phyloP scores from a whole-genome alignment of 2,797 vertebrate species.

The Thaleichthys pacificus region DNA sequence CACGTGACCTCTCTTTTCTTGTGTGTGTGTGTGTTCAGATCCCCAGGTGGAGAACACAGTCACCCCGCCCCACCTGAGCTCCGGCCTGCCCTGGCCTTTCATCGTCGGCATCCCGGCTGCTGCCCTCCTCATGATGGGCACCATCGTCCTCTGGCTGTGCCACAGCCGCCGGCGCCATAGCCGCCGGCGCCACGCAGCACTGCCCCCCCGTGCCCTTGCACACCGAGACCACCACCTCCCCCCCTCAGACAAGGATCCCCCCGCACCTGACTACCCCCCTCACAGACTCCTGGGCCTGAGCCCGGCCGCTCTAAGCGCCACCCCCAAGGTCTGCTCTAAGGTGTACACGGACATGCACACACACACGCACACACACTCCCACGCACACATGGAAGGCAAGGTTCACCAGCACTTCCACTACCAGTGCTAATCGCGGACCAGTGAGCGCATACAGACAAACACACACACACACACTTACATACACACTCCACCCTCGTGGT shows the following conservation, averaged over 20 bases:
- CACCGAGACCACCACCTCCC: constrained; percentile 44
- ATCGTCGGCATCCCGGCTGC: constrained; percentile 66
- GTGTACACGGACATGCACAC: constrained; percentile 64
- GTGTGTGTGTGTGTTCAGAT: constrained; percentile 38
- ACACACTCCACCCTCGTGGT: not conserved
- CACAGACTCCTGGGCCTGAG: constrained; percentile 48
- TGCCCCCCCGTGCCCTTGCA: constrained; percentile 26
- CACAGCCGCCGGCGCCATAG: constrained; percentile 54
- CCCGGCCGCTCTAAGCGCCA: constrained; percentile 19
- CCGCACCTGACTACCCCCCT: constrained; percentile 23
- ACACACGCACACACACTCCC: constrained; percentile 60
- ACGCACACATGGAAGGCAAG: constrained; percentile 57
- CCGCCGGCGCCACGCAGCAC: constrained; percentile 36
- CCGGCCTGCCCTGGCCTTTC: constrained; percentile 66
- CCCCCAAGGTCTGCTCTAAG: constrained; percentile 56
- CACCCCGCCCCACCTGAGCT: constrained; percentile 56
- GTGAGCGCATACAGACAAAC: not conserved
- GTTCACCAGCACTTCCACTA: constrained; percentile 69
- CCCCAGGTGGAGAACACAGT: constrained; percentile 47
- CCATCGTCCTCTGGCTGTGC: constrained; percentile 66
- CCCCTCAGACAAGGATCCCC: constrained; percentile 49
- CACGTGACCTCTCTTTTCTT: not conserved
- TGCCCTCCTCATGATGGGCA: constrained; percentile 65
- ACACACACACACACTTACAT: not conserved
- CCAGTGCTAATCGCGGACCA: constrained; percentile 50